phyloP scores from a whole-genome alignment of 2,797 vertebrate species.

The Morelia viridis region DNA sequence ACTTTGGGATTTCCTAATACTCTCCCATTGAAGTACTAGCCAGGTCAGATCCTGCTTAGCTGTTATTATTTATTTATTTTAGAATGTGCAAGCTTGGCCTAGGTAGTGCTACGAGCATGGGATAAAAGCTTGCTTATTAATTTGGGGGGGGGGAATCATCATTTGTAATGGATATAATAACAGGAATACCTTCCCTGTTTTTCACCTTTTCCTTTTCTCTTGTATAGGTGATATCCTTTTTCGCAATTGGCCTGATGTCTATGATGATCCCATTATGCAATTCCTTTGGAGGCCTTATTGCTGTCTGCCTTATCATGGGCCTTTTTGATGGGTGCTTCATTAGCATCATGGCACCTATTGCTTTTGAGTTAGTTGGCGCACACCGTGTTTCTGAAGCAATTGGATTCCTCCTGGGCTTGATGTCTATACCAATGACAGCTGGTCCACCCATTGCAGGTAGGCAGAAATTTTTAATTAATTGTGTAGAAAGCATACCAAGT shows the following conservation, averaged over 20 bases:
- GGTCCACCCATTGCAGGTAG: constrained; percentile 95
- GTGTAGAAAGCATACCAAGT: neutral
- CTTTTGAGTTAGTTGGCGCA: constrained; percentile 90
- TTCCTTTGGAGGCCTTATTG: constrained; percentile 85
- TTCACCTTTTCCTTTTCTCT: neutral
- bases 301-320: constrained; percentile 94
- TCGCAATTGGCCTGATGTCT: constrained; percentile 94
- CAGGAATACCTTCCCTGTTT: neutral
- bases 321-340: constrained; percentile 98
- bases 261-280: constrained; percentile 95
- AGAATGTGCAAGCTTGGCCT: neutral
- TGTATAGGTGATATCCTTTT: constrained; percentile 87
- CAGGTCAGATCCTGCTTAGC: neutral
- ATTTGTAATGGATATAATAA: neutral
- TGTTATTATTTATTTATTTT: neutral
- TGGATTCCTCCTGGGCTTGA: constrained; percentile 92
- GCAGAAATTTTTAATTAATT: neutral
- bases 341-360: constrained; percentile 96
- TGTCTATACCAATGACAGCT: constrained; percentile 94
- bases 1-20: neutral
- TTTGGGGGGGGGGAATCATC: neutral
- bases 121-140: neutral
- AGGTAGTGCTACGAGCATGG: neutral
- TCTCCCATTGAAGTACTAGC: neutral
- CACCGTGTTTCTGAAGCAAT: constrained; percentile 93